phyloP scores from a whole-genome alignment of 1,140 invertebrate genomes.

The Apis laboriosa region DNA sequence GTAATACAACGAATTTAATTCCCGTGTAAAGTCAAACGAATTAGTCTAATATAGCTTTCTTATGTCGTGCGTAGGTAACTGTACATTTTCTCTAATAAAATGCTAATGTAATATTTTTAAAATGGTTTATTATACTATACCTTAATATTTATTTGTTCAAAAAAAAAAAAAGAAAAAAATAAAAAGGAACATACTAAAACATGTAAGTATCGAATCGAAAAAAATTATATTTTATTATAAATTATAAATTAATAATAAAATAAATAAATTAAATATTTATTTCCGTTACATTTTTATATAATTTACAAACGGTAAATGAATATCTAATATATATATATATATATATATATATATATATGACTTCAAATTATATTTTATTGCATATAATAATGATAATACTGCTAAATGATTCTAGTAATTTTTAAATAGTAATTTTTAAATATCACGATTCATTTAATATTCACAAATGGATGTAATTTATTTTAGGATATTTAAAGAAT shows the following conservation, averaged over 20 bases:
- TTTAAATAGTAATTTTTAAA: not conserved
- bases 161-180: too few species aligned
- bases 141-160: too few species aligned
- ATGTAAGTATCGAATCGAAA: not conserved
- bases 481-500: not conserved
- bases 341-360: constrained; percentile 1
- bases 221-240: not conserved
- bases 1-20: constrained; percentile 74
- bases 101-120: constrained; percentile 74
- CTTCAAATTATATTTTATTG: not conserved
- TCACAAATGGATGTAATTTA: not conserved
- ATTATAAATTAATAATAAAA: not conserved
- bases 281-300: constrained; percentile 33
- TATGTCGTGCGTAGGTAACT: constrained; percentile 76
- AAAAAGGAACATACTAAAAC: not conserved
- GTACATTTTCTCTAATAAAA: constrained; percentile 81
- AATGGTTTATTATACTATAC: not conserved
- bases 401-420: not conserved
- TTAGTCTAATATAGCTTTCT: constrained; percentile 80
- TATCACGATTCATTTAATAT: not conserved
- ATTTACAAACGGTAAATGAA: constrained; percentile 32
- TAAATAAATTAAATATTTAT: not conserved
- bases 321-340: constrained; percentile 1
- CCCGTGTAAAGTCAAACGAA: constrained; percentile 78
- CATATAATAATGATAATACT: not conserved